Evolutionary conservation across 2,888 invertebrate genomes (phyloP).

Genomic region (Lapara coniferarum): DNA sequence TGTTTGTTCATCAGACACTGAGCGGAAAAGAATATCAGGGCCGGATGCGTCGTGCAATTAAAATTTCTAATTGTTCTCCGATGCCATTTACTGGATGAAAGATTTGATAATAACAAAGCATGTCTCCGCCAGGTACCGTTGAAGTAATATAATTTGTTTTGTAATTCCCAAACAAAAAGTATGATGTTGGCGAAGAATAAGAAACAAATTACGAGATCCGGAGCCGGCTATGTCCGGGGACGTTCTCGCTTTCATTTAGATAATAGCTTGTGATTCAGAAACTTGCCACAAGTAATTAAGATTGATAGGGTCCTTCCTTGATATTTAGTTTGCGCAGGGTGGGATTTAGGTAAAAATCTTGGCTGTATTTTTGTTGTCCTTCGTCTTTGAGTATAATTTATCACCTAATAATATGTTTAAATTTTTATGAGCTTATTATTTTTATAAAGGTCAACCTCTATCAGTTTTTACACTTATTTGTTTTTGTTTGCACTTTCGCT

Average conservation of each 20-base stretch:
- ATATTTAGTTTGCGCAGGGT: slow-evolving; percentile 50
- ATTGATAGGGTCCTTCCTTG: slow-evolving; percentile 60
- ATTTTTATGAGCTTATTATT: too few relatives aligned
- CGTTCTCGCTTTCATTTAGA: slow-evolving; percentile 62
- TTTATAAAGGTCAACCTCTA: background rate
- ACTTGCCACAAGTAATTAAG: slow-evolving; percentile 66
- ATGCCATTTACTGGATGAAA: slow-evolving; percentile 31
- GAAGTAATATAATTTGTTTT: slow-evolving; percentile 44
- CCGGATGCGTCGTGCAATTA: slow-evolving; percentile 37
- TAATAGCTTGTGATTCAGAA: slow-evolving; percentile 63
- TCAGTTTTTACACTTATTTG: too few relatives aligned
- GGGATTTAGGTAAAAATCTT: slow-evolving; percentile 31
- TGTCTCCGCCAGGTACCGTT: slow-evolving; percentile 39
- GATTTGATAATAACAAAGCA: slow-evolving; percentile 37
- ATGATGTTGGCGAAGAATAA: slow-evolving; percentile 34
- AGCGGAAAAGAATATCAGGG: background rate
- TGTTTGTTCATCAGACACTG: background rate
- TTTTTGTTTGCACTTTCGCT: too few relatives aligned
- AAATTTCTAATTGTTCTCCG: slow-evolving; percentile 39
- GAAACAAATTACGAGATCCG: slow-evolving; percentile 41
- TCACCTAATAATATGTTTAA: background rate
- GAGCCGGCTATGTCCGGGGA: slow-evolving; percentile 34
- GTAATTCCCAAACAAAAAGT: slow-evolving; percentile 42
- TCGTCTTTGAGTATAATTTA: background rate
- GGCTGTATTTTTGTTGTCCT: slow-evolving; percentile 31